Conservation (phyloP, 2,797 vertebrate genomes). For the Sebastes vulpes region DNA sequence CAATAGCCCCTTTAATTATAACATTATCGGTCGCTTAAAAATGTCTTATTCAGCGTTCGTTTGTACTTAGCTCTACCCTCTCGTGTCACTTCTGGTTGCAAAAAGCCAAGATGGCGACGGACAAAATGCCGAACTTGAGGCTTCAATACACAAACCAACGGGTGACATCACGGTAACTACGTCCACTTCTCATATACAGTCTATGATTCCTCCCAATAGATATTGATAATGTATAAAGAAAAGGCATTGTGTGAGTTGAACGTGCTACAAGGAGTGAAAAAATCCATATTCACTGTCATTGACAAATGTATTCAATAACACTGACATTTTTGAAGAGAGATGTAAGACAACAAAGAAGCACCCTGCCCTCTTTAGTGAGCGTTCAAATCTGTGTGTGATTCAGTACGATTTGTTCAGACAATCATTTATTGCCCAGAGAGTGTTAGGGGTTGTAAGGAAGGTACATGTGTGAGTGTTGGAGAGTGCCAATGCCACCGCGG, state of each 20-base stretch:
- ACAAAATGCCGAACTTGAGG: not conserved
- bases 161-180: not conserved
- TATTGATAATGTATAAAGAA: not conserved
- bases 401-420: constrained; percentile 20
- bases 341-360: not conserved
- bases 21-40: not conserved
- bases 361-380: not conserved
- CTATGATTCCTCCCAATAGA: not conserved
- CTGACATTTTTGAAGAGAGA: constrained; percentile 25
- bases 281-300: not conserved
- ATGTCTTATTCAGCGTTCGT: not conserved
- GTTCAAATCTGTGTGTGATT: constrained; percentile 6
- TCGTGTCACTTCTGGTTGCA: not conserved
- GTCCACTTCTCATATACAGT: not conserved
- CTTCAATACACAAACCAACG: not conserved
- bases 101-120: not conserved
- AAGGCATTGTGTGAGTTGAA: not conserved
- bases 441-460: not conserved
- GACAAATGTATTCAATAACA: constrained; percentile 14
- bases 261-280: not conserved
- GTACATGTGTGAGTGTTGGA: not conserved
- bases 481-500: not conserved
- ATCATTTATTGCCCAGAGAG: constrained; percentile 16
- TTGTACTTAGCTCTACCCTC: not conserved
- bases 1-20: not conserved